Evolutionary conservation across 1,140 invertebrate genomes (phyloP), one percentile per base, ranked within the genome.

Genomic region (Saccostrea cuccullata): DNA sequence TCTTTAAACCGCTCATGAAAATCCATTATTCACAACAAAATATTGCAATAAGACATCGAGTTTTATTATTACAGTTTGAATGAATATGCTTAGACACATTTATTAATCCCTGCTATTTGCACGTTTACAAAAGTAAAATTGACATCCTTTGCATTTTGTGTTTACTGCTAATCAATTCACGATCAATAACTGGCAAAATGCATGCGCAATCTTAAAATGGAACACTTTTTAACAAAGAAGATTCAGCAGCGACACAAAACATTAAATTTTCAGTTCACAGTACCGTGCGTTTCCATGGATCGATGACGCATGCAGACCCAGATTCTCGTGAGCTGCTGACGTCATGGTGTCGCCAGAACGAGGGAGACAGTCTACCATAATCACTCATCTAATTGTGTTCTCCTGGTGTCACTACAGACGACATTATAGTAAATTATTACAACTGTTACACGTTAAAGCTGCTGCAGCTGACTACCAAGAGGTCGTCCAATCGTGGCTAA

Each of bases 221-320:
- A 73, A 30, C 70, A 73, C 70, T 36, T 73, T 73, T 73, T 26
- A 73, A 73, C 70, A 73, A 73, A 73, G 70, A 73, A 73, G 70
- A 73, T 73, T 73, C 26, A 73, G 12, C 70, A 73, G 70, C 70
- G 70, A 73, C 70, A 73, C 70, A 73, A 73, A 73, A 73, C 70
- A 73, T 73, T 73, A 73, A 73, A 73, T 73, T 73, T 73, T 73
- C 70, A 73, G 70, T 73, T 73, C 70, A 73, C 70, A 73, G 70
- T 73, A 73, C 70, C 70, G 70, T 73, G 70, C 70, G 70, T 73
- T 73, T 73, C 70, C 70, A 73, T 73, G 70, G 70, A 73, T 73
- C 70, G 70, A 73, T 73, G 70, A 73, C 70, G 70, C 70, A 73
- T 73, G 30, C 30, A 73, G 70, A 73, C 70, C 70, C 70, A 73